Evolutionary conservation across 2,113 vertebrate species (phyloP), one percentile per base, ranked within the genome.

Genomic region (Lichenostomus cassidix): DNA sequence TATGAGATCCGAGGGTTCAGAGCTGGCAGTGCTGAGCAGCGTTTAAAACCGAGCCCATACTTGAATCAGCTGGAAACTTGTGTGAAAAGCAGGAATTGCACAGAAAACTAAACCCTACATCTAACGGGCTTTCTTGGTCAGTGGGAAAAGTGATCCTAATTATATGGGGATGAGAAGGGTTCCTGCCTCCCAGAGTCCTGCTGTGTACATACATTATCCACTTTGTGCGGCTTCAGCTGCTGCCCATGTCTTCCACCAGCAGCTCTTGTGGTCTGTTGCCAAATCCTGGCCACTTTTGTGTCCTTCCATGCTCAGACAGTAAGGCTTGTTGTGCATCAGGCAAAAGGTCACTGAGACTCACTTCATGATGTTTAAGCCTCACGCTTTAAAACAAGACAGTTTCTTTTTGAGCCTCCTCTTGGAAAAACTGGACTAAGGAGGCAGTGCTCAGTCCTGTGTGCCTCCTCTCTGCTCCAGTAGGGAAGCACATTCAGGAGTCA

Each of bases 401-500:
- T 79, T 78, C 31, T 70, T 50, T 56, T 74, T 9, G 13, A 87
- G 74, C 42, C 35, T 41, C 33, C 37, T 16, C 39, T 64, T 14
- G n/a, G 49, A n/a, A 69, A 77, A 31, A 24, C 31, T 58, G 52
- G 31, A 22, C n/a, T 37, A 2, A 33, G 2, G 35, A 44, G 58
- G 42, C 0, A 0, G 37, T 55, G 79, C 70, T 83, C 25, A 56
- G 49, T 56, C 41, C 37, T 12, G 4, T 3, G 31, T 70, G 47
- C 60, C 44, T 65, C 46, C 29, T 87, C 25, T 41, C 59, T 37
- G 39, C 9, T 27, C 20, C 71, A 47, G 71, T 64, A 70, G 12
- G 53, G 56, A 50, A 58, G 18, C 10, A 0, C 1, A 5, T 37
- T 68, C 10, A 18, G 44, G 71, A 64, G 70, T 46, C 24, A 0